These are phyloP conservation scores for Tauraco hartlaubi DNA, from an alignment of 2,797 vertebrate species.

Conservation along the genomic window DNA sequence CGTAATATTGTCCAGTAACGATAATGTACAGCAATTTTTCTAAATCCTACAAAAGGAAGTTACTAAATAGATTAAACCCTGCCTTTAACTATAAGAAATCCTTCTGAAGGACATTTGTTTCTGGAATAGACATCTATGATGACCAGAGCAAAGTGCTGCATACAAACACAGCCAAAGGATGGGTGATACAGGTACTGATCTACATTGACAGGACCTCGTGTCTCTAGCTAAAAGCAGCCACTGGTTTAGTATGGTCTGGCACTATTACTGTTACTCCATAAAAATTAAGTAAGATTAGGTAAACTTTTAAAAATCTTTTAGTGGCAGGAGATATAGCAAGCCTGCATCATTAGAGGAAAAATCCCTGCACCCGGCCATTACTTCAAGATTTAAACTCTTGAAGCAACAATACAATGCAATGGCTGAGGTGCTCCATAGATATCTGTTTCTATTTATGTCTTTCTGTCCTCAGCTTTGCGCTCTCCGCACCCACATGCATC, in stretches of 20 bases:
- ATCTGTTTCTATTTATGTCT: constrained; percentile 64
- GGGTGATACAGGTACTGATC: not conserved
- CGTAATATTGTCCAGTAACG: not conserved
- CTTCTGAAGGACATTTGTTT: not conserved
- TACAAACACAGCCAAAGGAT: not conserved
- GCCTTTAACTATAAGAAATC: not conserved
- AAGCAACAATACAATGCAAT: constrained; percentile 40
- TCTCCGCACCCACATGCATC: constrained; percentile 46
- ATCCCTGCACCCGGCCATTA: not conserved
- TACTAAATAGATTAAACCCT: not conserved
- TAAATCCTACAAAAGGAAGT: not conserved
- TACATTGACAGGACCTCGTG: not conserved
- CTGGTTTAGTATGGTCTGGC: not conserved
- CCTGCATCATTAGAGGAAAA: constrained; percentile 24
- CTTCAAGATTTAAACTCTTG: not conserved
- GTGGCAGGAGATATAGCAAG: not conserved
- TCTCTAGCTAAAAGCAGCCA: not conserved
- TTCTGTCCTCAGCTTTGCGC: constrained; percentile 35
- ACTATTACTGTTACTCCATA: not conserved
- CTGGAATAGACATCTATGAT: not conserved
- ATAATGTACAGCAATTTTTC: not conserved
- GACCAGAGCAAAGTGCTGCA: not conserved
- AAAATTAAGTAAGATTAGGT: not conserved
- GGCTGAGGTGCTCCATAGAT: constrained; percentile 66
- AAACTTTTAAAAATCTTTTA: not conserved